phyloP scores from a whole-genome alignment of 1,140 invertebrate species.

The Pogonognathellus flavescens region DNA sequence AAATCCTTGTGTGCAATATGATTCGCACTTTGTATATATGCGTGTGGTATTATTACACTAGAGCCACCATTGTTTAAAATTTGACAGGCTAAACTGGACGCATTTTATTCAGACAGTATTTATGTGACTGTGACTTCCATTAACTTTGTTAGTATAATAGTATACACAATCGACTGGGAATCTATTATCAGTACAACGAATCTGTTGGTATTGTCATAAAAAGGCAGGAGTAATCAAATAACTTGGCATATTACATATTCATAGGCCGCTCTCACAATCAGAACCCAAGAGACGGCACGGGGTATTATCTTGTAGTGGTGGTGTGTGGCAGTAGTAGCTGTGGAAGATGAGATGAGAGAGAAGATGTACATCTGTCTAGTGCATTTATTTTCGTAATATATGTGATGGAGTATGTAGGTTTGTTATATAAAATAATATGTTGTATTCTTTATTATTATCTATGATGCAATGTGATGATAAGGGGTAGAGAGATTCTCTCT shows the following conservation, averaged over 20 bases:
- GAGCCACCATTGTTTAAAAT: no score
- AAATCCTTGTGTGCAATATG: not conserved
- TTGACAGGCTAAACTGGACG: no score
- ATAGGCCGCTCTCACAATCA: constrained; percentile 8
- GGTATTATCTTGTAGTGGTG: not conserved
- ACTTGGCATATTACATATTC: constrained; percentile 16
- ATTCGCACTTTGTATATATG: no score
- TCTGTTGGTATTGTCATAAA: not conserved
- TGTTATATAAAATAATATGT: constrained; percentile 21
- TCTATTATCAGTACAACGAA: not conserved
- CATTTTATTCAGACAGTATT: no score
- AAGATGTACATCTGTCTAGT: constrained; percentile 38
- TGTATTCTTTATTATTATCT: constrained; percentile 41
- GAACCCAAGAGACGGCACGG: constrained; percentile 11
- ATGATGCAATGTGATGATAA: constrained; percentile 53
- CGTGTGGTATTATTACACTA: no score
- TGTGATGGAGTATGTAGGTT: constrained; percentile 16
- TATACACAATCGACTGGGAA: not conserved
- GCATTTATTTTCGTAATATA: constrained; percentile 44
- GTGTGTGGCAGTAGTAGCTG: not conserved
- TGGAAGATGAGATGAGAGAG: constrained; percentile 24
- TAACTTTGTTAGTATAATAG: not conserved
- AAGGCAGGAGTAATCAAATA: not conserved
- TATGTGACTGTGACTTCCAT: not conserved
- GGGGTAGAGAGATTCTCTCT: not conserved